Evolutionary conservation across 2,888 invertebrate species (phyloP), one percentile per base, ranked within the genome.

Genomic region (Xestia xanthographa): DNA sequence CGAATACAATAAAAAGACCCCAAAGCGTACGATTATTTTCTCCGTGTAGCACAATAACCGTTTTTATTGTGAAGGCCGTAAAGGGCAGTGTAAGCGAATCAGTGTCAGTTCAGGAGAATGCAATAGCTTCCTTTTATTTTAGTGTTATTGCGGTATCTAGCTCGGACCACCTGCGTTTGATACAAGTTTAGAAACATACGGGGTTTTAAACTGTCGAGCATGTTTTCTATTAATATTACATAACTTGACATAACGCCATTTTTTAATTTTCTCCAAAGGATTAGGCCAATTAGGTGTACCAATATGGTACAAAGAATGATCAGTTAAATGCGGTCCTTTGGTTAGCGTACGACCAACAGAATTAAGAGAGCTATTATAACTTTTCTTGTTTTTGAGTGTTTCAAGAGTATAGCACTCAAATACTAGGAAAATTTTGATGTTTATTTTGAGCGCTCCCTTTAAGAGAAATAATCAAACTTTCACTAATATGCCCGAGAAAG

Each of bases 51-150:
- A 69, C 72, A 69, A 81, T 81, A 81, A 75, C 66, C 70, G 60
- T 43, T 81, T 72, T 85, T 83, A 80, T 78, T 81, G n/a, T 60
- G 71, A 82, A 72, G 78, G 56, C 76, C 20, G 11, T 85, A 86
- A 79, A 79, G 87, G 74, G 58, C 72, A 79, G 77, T 69, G 76
- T 80, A 81, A 75, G 84, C 83, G 89, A 91, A 90, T 91, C 90
- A 87, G 90, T 88, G 87, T 89, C 88, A 88, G 87, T 88, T 83
- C 80, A 78, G 77, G 70, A 77, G 80, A 87, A 87, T 87, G 92
- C 92, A 90, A 91, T 92, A 92, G 90, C 89, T 93, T 92, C 90
- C 91, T 93, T 94, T 94, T 93, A 94, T 94, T 93, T 93, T 91
- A 92, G 89, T 92, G 91, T 93, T 94, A 94, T 93, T 93, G 93